Conservation (phyloP, 1,140 invertebrate species). For the Zaprionus ornatus region DNA sequence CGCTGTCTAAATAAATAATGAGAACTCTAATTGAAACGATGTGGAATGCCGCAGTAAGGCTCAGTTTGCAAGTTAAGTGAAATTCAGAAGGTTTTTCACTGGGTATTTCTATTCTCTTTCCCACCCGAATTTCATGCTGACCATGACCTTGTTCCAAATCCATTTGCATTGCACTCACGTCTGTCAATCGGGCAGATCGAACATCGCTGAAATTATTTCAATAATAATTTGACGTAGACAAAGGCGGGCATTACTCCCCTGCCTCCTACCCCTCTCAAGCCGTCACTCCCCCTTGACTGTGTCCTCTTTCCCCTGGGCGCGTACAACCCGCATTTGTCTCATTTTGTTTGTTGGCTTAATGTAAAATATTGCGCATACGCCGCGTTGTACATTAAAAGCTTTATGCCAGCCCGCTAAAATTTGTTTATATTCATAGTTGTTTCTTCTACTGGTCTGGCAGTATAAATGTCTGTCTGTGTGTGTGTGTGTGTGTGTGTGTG, state of each 20-base stretch:
- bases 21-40: slow-evolving; percentile 43
- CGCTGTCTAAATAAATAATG: slow-evolving; percentile 52
- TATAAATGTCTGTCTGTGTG: background rate
- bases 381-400: slow-evolving; percentile 76
- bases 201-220: slow-evolving; percentile 50
- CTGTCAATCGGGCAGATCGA: slow-evolving; percentile 55
- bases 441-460: background rate
- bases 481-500: background rate
- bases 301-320: background rate
- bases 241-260: background rate
- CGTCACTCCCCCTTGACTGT: background rate
- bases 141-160: background rate
- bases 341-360: slow-evolving; percentile 74
- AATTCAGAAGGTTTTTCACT: background rate
- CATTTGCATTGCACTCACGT: slow-evolving; percentile 15
- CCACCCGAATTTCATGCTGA: background rate
- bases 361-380: slow-evolving; percentile 76
- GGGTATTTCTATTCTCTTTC: background rate
- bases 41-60: background rate
- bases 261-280: background rate
- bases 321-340: slow-evolving; percentile 34
- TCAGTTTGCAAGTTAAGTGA: background rate
- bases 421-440: slow-evolving; percentile 64
- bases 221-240: slow-evolving; percentile 40
- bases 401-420: slow-evolving; percentile 62